Base-by-base conservation (phyloP, 2,113 vertebrate genomes). In the Scartelaos histophorus region DNA sequence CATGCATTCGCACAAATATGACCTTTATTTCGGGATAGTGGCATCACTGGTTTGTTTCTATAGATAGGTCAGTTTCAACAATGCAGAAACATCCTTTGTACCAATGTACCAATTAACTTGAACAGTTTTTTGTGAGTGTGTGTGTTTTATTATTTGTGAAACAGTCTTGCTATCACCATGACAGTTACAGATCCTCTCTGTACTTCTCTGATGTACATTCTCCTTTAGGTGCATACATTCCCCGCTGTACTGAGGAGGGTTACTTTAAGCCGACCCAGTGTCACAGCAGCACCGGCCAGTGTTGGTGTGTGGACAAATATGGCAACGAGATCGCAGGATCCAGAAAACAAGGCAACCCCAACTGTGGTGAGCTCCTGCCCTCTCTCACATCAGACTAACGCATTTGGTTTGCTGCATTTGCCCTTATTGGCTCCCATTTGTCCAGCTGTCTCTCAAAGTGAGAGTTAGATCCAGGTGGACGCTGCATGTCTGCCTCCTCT, bases 231-330 rank as follows among this genome's bases (percentile, higher is more conserved):
- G 84, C 91, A n/a, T 98, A 95, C 76, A 91, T 98, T 49, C 97
- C 97, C 0, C 95, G 95, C 1, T 99, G 97, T 85, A 96, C 95
- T 0, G 96, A 98, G 12, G 96, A 98, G 34, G 97, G 97, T 56
- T 99, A 98, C 87, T 99, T 97, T 89, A 97, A 95, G 89, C 92
- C 97, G 43, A 97, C 96, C 0, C 97, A 99, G 92, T 99, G 97
- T 87, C 97, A 98, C 0, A 91, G 95, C 83, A 96, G 95, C 90
- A 96, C 94, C 0, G 96, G 96, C 15, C 97, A 99, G 87, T 99
- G 97, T 90, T 99, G 97, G 97, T 99, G 97, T 66, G 97, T 97
- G 49, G 97, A 99, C 89, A 98, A 97, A 85, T 98, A 99, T 0
- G 97, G 97, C 16, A 98, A 99, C 0, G 97, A 99, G 92, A 93